Evolutionary conservation across 2,113 vertebrate genomes (phyloP), one percentile per base, ranked within the genome.

Genomic region (Chlamydotis undulata): DNA sequence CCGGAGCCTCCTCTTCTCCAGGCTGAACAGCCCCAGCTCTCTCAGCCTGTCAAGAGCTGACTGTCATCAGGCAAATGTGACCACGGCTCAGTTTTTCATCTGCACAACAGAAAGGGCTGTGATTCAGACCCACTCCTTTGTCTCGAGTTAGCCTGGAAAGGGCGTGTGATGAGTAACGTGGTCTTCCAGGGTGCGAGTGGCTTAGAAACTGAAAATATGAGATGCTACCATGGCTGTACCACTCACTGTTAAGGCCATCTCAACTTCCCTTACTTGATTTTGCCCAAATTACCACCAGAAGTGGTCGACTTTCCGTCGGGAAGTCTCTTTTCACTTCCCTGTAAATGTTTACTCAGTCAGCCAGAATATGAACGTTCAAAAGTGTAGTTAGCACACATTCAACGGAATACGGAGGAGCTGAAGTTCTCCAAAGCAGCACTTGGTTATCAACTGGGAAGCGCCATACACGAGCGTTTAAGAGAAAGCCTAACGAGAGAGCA

Each of bases 91-190:
- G 28, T 22, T 67, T 50, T 28, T 21, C 81, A 83, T 39, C 43
- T 4, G 33, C 11, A 25, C 26, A 37, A 31, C 85, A 87, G 37
- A 29, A 74, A 26, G 0, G n/a, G 52, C 0, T 18, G 28, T 50
- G 91, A 94, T 57, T 83, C 95, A 94, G 59, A 47, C 11, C 19
- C 70, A 49, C 47, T n/a, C 60, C 17, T 28, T 10, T 22, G 64
- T 14, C 76, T 63, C 10, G 9, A 57, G 74, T 49, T 29, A 6
- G 6, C 13, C 4, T 29, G 43, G 14, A 47, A 47, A 43, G 12
- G 7, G 52, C 15, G 22, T 0, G 0, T 19, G 56, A 39, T 1
- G n/a, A 41, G 22, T 6, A 79, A 24, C 0, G 1, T 7, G 29
- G 50, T 4, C 53, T 56, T 19, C 24, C 55, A 47, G 33, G 50